phyloP scores from a whole-genome alignment of 1,140 invertebrate species.

The Diabrotica virgifera region DNA sequence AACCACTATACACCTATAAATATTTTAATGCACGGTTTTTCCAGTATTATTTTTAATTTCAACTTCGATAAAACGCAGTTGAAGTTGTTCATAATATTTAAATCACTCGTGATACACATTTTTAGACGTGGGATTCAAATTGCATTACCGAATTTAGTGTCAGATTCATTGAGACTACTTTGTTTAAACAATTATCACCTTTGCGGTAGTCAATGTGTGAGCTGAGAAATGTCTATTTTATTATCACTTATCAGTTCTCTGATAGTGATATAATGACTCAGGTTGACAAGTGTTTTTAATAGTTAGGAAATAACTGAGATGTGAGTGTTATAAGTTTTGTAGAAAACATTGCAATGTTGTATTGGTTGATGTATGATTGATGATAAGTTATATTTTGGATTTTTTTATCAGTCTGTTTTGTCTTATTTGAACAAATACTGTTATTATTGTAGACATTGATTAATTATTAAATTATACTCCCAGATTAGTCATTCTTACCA shows the following conservation, averaged over 20 bases:
- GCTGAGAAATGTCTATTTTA: too few species aligned
- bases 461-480: neutral
- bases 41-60: neutral
- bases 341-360: too few species aligned
- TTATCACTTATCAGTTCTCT: too few species aligned
- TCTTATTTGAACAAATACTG: too few species aligned
- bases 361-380: too few species aligned
- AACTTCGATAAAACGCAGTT: neutral
- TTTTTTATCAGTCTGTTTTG: too few species aligned
- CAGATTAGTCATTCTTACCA: too few species aligned
- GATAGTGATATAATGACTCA: conserved; percentile 1
- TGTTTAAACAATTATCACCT: conserved; percentile 8
- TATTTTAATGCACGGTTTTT: neutral
- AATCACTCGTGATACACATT: neutral
- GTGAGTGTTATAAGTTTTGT: too few species aligned
- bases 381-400: too few species aligned
- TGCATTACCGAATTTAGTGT: too few species aligned
- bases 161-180: neutral
- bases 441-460: neutral
- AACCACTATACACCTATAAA: neutral
- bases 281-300: neutral
- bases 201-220: neutral
- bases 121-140: neutral
- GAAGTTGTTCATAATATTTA: neutral
- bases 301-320: too few species aligned